Conservation (phyloP, 1,140 invertebrate genomes). For the Steinernema khuongi region DNA sequence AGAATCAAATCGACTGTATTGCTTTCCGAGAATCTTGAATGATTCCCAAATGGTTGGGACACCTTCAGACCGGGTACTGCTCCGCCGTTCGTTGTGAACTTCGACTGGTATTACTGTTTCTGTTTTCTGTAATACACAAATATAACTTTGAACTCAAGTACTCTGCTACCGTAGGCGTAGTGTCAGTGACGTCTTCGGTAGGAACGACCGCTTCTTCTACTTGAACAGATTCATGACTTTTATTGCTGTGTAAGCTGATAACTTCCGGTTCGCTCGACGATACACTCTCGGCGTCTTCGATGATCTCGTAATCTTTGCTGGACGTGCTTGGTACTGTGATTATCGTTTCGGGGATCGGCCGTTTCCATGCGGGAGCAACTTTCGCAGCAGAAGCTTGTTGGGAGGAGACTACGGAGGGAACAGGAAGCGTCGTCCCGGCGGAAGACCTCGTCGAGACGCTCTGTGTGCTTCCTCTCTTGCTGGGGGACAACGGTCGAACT, state of each 20-base stretch:
- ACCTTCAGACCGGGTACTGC: constrained; percentile 23
- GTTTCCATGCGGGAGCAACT: background rate
- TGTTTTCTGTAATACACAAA: constrained; percentile 10
- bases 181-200: background rate
- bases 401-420: background rate
- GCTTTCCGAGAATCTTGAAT: constrained; percentile 42
- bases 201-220: background rate
- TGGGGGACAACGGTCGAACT: constrained; percentile 11
- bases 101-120: constrained; percentile 10
- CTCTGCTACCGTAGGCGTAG: background rate
- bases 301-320: constrained; percentile 2
- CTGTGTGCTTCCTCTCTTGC: constrained; percentile 13
- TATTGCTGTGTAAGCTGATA: constrained; percentile 21
- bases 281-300: constrained; percentile 10
- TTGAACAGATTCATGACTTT: constrained; percentile 12
- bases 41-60: constrained; percentile 48
- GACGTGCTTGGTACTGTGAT: background rate
- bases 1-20: constrained; percentile 21
- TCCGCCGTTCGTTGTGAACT: constrained; percentile 1
- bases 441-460: background rate
- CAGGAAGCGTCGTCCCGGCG: background rate
- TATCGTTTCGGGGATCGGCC: background rate
- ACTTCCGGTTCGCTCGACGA: background rate
- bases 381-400: background rate
- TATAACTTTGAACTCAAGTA: background rate